Evolutionary conservation across 1,140 invertebrate genomes (phyloP).

Genomic region (Heliconius congener): DNA sequence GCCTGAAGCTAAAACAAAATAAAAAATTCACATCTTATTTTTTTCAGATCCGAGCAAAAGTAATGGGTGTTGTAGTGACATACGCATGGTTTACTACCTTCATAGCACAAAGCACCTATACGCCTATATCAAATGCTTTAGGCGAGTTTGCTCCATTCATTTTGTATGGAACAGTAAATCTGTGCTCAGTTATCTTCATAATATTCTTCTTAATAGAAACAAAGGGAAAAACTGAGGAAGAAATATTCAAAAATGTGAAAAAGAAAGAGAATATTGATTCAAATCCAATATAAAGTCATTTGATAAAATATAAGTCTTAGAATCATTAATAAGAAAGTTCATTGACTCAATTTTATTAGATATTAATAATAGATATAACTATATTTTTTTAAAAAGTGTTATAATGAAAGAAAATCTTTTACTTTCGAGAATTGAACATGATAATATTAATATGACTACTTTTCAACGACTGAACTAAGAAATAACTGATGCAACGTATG

Average conservation of each 20-base stretch:
- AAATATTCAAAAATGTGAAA: neutral
- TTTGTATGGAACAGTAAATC: constrained; percentile 46
- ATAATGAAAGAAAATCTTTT: no score
- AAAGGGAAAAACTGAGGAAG: neutral
- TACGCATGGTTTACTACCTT: constrained; percentile 57
- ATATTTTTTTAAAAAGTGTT: no score
- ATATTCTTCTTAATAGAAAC: constrained; percentile 1
- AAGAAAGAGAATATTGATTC: neutral
- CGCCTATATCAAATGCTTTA: constrained; percentile 44
- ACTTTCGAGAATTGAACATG: no score
- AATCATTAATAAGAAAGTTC: neutral
- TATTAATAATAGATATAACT: no score
- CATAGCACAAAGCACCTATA: constrained; percentile 46
- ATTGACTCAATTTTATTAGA: no score
- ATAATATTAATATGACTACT: no score
- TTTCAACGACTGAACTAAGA: no score
- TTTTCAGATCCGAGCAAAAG: constrained; percentile 64
- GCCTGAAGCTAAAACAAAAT: neutral
- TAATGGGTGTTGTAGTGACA: constrained; percentile 51
- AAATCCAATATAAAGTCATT: neutral
- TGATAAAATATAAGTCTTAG: neutral
- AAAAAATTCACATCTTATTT: neutral
- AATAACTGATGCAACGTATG: no score
- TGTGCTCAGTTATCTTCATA: constrained; percentile 19
- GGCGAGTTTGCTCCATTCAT: constrained; percentile 52